phyloP scores from a whole-genome alignment of 2,113 vertebrate species.

The Blennius ocellaris region DNA sequence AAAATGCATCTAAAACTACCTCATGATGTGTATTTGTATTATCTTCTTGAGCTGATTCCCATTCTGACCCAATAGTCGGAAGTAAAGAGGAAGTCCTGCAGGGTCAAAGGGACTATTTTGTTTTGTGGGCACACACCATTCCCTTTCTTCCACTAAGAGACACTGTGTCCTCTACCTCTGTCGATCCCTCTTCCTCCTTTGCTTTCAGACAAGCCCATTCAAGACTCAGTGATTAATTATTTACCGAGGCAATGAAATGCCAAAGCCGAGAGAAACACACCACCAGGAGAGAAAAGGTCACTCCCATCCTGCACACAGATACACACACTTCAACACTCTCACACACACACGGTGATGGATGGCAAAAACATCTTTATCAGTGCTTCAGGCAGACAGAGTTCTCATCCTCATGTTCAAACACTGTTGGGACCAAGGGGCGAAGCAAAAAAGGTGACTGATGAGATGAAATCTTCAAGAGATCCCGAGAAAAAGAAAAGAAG shows the following conservation, averaged over 20 bases:
- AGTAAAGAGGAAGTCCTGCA: constrained; percentile 1
- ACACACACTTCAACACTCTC: constrained; percentile 17
- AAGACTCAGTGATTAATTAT: constrained; percentile 76
- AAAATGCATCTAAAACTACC: too few relatives aligned
- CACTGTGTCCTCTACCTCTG: constrained; percentile 60
- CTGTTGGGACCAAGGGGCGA: constrained; percentile 57
- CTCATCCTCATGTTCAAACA: constrained; percentile 58
- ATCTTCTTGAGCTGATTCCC: too few relatives aligned
- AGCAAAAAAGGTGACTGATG: constrained; percentile 57
- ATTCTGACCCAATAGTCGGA: neutral
- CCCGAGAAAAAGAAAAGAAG: constrained; percentile 24
- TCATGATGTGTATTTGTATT: too few relatives aligned
- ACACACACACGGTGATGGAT: constrained; percentile 58
- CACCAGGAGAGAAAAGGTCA: constrained; percentile 77
- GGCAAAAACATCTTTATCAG: constrained; percentile 70
- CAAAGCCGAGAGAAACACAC: constrained; percentile 71
- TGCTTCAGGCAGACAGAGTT: constrained; percentile 54
- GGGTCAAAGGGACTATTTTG: constrained; percentile 40
- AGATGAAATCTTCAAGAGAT: constrained; percentile 32
- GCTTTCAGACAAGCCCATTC: constrained; percentile 64
- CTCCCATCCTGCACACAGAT: constrained; percentile 36
- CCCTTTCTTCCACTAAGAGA: constrained; percentile 44
- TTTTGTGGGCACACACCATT: constrained; percentile 27
- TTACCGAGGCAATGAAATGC: constrained; percentile 78
- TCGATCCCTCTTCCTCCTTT: constrained; percentile 40